Evolutionary conservation across 1,140 invertebrate genomes (phyloP).

Genomic region (Drosophila murphyi): DNA sequence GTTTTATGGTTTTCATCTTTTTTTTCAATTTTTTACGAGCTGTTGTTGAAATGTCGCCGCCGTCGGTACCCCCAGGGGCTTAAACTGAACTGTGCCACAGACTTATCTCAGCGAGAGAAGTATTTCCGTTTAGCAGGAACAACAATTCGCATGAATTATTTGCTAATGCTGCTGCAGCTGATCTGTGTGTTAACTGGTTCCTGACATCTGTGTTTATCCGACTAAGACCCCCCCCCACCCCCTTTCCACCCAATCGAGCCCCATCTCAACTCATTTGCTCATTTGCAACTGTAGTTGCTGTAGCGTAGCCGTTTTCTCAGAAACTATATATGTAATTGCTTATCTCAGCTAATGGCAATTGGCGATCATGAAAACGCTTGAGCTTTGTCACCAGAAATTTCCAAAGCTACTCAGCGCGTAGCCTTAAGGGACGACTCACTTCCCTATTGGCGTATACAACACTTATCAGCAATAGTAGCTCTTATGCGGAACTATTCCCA

Average conservation of each 20-base stretch:
- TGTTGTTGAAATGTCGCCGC: conserved; percentile 28
- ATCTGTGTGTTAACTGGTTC: conserved; percentile 52
- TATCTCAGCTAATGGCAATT: conserved; percentile 45
- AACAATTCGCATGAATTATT: conserved; percentile 38
- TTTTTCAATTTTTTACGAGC: conserved; percentile 10
- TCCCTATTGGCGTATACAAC: conserved; percentile 39
- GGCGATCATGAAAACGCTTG: conserved; percentile 29
- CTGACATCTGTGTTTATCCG: conserved; percentile 32
- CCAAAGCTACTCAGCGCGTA: conserved; percentile 40
- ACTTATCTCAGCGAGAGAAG: conserved; percentile 41
- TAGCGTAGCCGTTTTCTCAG: conserved; percentile 41
- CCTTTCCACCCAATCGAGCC: too few relatives aligned
- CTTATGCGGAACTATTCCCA: conserved; percentile 36
- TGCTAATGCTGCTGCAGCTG: conserved; percentile 2
- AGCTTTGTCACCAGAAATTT: conserved; percentile 57
- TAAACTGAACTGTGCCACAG: conserved; percentile 26
- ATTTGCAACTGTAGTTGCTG: conserved; percentile 12
- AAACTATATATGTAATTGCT: conserved; percentile 16
- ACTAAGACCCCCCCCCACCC: neutral
- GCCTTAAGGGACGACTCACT: conserved; percentile 48
- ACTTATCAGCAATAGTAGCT: conserved; percentile 31
- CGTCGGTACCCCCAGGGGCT: conserved; percentile 16
- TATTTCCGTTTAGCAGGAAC: conserved; percentile 70
- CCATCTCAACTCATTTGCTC: too few relatives aligned
- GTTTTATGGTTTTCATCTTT: conserved; percentile 25